Base-by-base conservation (phyloP, 53 echinoderm and acorn worm genomes). In the Holothuria leucospilota region DNA sequence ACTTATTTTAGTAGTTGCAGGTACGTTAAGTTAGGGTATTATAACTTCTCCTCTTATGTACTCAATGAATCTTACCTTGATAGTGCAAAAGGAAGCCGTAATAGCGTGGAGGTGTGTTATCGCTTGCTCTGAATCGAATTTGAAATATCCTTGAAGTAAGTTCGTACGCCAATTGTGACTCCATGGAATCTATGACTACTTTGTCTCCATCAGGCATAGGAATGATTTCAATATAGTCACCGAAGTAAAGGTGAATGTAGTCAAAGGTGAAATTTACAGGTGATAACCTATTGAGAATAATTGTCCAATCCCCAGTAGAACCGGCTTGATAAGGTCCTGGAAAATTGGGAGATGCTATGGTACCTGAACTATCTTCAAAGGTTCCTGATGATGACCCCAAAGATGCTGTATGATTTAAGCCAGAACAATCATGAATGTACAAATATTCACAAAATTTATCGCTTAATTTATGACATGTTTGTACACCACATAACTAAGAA, bases 71-170 rank as follows among this genome's bases (percentile, higher is more conserved):
- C 56, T 18, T 74, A 74, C 74, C 74, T 74, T 49, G 52, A 51
- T 74, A 74, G 8, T 28, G 74, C 74, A 74, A 49, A 49, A 49
- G 52, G 27, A 74, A 74, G 26, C 74, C 74, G 7, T 49, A 49
- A 27, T 51, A 51, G 24, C 0, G 14, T 23, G 39, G 21, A 2
- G 20, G n/a, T 12, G 46, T 39, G 27, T 74, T 52, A 8, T 4
- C 27, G 14, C 74, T 74, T 21, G 26, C 53, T 2, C n/a, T 51
- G 53, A 74, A 74, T 20, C 52, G 24, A 10, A 74, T 21, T 23
- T 74, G 26, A 74, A 74, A 74, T 6, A 27, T 26, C 21, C 52
- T 51, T 24, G 51, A 49, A 13, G 74, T 21, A n/a, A 74, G n/a
- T 24, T 52, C 20, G 51, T 74, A 74, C 26, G 10, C 15, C 74